Evolutionary conservation across 2,113 vertebrate genomes (phyloP), one percentile per base, ranked within the genome.

Genomic region (Dromaius novaehollandiae): DNA sequence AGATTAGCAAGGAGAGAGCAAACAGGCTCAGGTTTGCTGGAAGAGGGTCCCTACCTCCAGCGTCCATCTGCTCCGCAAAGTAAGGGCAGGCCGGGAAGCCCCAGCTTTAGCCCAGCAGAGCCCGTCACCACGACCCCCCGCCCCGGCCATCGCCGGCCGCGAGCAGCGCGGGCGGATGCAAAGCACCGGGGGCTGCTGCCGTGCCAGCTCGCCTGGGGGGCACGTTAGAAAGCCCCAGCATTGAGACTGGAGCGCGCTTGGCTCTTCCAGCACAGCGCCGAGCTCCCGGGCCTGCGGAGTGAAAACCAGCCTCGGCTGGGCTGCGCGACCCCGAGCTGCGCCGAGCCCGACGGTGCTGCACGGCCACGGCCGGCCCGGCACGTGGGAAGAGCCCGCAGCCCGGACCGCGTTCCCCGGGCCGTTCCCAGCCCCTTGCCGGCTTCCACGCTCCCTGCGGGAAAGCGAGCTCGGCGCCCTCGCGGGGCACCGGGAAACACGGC

Each of bases 381-480:
- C 84, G 92, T 91, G 95, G 95, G 94, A 95, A 93, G 68, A 70
- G 82, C 78, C 89, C 88, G 83, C 84, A 88, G 34, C 61, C 86
- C 58, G 0, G 81, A 89, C 36, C 66, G 78, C 73, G 75, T 82
- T 93, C 93, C 92, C 80, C 40, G 15, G 1, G 1, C 74, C 55
- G 82, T 60, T 91, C 91, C 92, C 89, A 95, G 91, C 30, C 82
- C 89, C 76, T 83, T 20, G 68, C 82, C 85, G 82, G 79, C 87
- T 89, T 91, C 69, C 63, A 78, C 68, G 80, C 78, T 97, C 96
- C 96, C 94, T 81, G 71, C 80, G 76, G 82, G 42, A 70, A 70
- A 93, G 79, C 93, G 81, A 93, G 88, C 76, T 88, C 32, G 75
- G 89, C 86, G 89, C 68, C 68, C 70, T 71, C 28, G 15, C 25